Conservation (phyloP, 2,888 invertebrate species). For the Meiosimyza decipiens region DNA sequence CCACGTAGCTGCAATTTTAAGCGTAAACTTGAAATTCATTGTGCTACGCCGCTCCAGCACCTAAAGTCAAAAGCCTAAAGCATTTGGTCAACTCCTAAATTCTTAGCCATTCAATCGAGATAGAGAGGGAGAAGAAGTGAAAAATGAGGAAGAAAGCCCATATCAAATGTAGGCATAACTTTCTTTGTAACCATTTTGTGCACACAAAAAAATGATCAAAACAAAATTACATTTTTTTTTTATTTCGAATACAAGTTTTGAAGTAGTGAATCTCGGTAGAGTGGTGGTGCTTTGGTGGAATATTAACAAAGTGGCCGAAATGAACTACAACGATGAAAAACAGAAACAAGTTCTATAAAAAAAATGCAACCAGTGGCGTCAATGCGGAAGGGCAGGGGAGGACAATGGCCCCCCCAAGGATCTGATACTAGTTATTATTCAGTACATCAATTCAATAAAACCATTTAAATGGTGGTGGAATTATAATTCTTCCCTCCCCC, state of each 20-base stretch:
- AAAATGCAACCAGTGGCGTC: no score
- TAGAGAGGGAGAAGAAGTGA: neutral
- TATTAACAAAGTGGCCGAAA: slow-evolving; percentile 15
- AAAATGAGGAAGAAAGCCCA: slow-evolving; percentile 8
- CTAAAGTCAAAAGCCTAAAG: slow-evolving; percentile 1
- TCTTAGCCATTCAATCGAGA: neutral
- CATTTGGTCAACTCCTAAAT: slow-evolving; percentile 27
- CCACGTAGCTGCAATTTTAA: slow-evolving; percentile 30
- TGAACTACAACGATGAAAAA: neutral
- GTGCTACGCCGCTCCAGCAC: neutral
- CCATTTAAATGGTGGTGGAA: no score
- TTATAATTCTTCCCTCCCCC: no score
- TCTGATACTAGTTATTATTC: no score
- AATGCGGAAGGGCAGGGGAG: no score
- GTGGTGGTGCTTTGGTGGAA: neutral
- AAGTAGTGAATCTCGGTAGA: no score
- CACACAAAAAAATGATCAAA: slow-evolving; percentile 12
- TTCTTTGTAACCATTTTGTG: slow-evolving; percentile 32
- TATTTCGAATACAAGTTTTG: neutral
- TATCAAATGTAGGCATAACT: slow-evolving; percentile 16
- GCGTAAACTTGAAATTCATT: slow-evolving; percentile 27
- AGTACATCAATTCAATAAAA: no score
- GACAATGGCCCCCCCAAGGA: no score
- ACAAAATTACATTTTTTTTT: slow-evolving; percentile 21
- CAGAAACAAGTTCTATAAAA: slow-evolving; percentile 3